Conservation (phyloP, 2,888 invertebrate genomes). For the Lasioglossum vierecki region DNA sequence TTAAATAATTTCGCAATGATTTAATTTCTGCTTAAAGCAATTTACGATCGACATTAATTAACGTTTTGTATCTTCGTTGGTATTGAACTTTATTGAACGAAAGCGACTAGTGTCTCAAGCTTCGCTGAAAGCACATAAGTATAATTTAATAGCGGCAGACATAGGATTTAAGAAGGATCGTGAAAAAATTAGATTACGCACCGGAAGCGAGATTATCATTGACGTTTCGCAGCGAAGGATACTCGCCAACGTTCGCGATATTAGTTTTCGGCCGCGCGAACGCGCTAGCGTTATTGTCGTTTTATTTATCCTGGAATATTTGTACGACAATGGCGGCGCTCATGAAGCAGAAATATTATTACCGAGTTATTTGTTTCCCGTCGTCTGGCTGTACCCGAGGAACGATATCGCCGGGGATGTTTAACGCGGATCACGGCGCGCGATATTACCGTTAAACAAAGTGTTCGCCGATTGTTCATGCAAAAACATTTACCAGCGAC, state of each 20-base stretch:
- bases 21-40: too few relatives aligned
- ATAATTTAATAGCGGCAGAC: too few relatives aligned
- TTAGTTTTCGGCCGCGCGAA: background rate
- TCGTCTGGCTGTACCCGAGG: background rate
- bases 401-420: slow-evolving; percentile 4
- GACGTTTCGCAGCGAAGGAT: too few relatives aligned
- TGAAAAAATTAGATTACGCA: background rate
- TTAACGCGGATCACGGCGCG: slow-evolving; percentile 17
- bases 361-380: background rate
- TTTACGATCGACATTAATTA: too few relatives aligned
- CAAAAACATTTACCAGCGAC: slow-evolving; percentile 21
- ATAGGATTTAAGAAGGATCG: background rate
- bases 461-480: slow-evolving; percentile 33
- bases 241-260: background rate
- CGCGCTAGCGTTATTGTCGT: background rate
- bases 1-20: too few relatives aligned
- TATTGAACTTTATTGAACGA: too few relatives aligned
- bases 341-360: slow-evolving; percentile 3
- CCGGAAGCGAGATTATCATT: background rate
- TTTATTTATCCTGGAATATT: background rate
- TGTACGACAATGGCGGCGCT: background rate
- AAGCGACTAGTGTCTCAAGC: too few relatives aligned
- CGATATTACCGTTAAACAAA: slow-evolving; percentile 29
- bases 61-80: too few relatives aligned
- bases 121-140: too few relatives aligned